A percentile compares a stretch with the other conserved stretches of the same genome.
These are phyloP conservation scores for Drosophila nigromelanica DNA, from an alignment of 1,140 invertebrate species.

Conservation along the genomic window DNA sequence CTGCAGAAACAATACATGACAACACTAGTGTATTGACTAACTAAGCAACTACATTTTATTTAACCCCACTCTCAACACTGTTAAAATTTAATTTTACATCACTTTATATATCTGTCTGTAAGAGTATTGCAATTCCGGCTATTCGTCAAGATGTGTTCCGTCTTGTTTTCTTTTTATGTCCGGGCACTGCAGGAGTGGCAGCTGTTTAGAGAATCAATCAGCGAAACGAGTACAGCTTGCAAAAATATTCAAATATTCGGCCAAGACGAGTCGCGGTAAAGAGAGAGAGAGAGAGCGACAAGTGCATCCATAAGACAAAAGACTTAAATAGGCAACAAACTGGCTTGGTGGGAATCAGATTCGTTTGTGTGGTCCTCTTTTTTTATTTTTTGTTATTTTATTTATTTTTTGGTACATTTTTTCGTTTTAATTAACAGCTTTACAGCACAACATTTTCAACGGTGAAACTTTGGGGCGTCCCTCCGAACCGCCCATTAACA, in stretches of 20 bases:
- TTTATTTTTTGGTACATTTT: slow-evolving; percentile 55
- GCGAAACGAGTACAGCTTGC: slow-evolving; percentile 45
- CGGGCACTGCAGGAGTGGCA: slow-evolving; percentile 38
- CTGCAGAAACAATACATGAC: neutral
- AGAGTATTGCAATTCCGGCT: slow-evolving; percentile 15
- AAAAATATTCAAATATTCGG: slow-evolving; percentile 51
- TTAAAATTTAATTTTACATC: too few species aligned
- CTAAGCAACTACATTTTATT: neutral
- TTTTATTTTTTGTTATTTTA: slow-evolving; percentile 47
- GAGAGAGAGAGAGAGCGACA: slow-evolving; percentile 24
- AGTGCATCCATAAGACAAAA: slow-evolving; percentile 48
- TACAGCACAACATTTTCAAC: slow-evolving; percentile 65
- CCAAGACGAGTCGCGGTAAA: slow-evolving; percentile 25
- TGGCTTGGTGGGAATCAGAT: slow-evolving; percentile 62
- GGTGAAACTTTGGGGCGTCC: slow-evolving; percentile 72
- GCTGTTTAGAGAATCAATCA: slow-evolving; percentile 45
- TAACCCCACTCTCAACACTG: too few species aligned
- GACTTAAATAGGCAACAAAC: slow-evolving; percentile 48
- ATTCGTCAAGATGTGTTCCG: neutral
- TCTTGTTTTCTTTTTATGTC: slow-evolving; percentile 10
- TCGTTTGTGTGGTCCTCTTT: slow-evolving; percentile 58
- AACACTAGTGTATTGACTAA: too few species aligned
- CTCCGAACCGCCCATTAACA: slow-evolving; percentile 68
- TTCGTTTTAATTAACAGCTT: slow-evolving; percentile 79
- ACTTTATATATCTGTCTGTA: neutral